Evolutionary conservation across 2,797 vertebrate species (phyloP).

Genomic region (Podarcis lilfordi): DNA sequence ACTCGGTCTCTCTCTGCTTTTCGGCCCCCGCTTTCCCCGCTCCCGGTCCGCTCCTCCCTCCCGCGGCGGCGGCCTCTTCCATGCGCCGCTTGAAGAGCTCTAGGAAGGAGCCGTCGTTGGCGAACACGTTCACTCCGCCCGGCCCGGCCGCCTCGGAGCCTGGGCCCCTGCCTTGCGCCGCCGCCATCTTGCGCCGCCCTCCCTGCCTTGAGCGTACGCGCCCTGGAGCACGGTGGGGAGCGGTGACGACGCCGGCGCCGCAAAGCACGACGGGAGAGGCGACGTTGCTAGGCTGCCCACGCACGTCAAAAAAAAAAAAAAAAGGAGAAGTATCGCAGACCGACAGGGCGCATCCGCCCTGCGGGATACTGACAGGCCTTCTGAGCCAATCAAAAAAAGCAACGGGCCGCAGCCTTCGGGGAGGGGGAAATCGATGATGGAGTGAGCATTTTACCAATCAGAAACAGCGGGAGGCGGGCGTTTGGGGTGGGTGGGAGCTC

Average conservation of each 20-base stretch:
- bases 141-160: conserved; percentile 63
- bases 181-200: background rate
- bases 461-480: background rate
- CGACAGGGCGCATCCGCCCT: fast-evolving
- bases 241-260: background rate
- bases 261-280: background rate
- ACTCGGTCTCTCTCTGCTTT: conserved; percentile 33
- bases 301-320: background rate
- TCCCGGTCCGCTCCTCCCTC: conserved; percentile 44
- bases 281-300: background rate
- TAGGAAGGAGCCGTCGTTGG: conserved; percentile 97
- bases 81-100: conserved; percentile 96
- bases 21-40: conserved; percentile 63
- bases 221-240: background rate
- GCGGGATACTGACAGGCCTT: background rate
- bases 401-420: background rate
- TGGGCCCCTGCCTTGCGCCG: background rate
- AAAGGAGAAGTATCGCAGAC: fast-evolving
- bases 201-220: background rate
- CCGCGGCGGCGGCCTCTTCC: conserved; percentile 84
- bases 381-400: background rate
- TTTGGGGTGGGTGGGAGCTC: too few species aligned
- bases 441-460: background rate
- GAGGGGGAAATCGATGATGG: too few species aligned
- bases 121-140: conserved; percentile 86